These are phyloP conservation scores for Piaya cayana DNA, from an alignment of 2,113 vertebrate genomes.

Conservation along the genomic window DNA sequence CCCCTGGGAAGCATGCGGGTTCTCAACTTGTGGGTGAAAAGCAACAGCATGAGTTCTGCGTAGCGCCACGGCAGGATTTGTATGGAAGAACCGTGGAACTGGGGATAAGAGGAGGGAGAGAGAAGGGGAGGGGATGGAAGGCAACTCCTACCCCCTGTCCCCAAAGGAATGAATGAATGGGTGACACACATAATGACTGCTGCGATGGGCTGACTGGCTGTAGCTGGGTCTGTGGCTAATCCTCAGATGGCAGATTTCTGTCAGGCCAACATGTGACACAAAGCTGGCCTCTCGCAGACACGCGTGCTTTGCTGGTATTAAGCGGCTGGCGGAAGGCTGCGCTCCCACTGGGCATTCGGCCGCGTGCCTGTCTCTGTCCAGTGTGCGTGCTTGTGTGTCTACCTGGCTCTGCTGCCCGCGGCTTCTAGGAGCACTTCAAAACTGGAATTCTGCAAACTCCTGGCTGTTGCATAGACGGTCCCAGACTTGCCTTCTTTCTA, in stretches of 20 bases:
- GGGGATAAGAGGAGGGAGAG: background rate
- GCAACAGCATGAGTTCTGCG: background rate
- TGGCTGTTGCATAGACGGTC: background rate
- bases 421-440: conserved; percentile 20
- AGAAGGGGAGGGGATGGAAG: background rate
- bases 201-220: conserved; percentile 25
- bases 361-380: background rate
- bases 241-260: conserved; percentile 77
- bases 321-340: conserved; percentile 59
- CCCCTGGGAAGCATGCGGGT: background rate
- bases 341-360: background rate
- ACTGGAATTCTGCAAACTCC: conserved; percentile 33
- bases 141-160: background rate
- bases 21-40: conserved; percentile 30
- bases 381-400: background rate
- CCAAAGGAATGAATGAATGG: conserved; percentile 26
- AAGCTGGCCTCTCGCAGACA: conserved; percentile 69
- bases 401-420: background rate
- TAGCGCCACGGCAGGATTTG: background rate
- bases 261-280: conserved; percentile 79
- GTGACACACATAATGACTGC: conserved; percentile 32
- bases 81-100: background rate
- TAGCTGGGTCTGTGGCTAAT: conserved; percentile 68
- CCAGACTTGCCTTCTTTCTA: conserved; percentile 9
- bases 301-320: conserved; percentile 73